Conservation (phyloP, 2,888 invertebrate genomes). For the Lasioglossum lativentre region DNA sequence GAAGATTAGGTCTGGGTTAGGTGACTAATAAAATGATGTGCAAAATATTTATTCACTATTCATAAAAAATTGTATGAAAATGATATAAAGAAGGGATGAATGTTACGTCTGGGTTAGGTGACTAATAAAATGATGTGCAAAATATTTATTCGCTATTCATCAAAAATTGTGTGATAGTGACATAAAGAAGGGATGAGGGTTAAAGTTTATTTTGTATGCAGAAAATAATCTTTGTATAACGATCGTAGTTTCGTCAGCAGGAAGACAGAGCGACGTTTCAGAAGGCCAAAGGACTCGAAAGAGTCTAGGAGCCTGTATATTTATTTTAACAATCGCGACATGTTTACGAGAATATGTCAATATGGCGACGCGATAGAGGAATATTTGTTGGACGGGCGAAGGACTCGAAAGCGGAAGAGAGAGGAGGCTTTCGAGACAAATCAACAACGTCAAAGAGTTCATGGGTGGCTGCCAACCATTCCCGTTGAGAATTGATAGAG, state of each 20-base stretch:
- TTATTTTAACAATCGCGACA: constrained; percentile 3
- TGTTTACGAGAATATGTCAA: constrained; percentile 1
- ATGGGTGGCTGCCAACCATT: constrained; percentile 65
- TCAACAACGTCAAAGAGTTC: constrained; percentile 65
- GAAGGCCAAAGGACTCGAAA: not conserved
- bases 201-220: not conserved
- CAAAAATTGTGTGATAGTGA: no score
- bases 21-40: no score
- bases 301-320: constrained; percentile 4
- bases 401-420: constrained; percentile 18
- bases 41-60: no score
- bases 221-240: not conserved
- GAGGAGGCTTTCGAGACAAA: constrained; percentile 57
- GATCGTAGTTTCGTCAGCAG: not conserved
- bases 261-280: not conserved
- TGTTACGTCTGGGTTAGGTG: no score
- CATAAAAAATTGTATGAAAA: no score
- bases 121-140: no score
- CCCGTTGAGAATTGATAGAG: constrained; percentile 79
- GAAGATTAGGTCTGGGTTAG: no score
- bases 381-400: constrained; percentile 24
- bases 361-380: not conserved
- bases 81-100: no score
- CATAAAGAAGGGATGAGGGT: no score
- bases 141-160: no score